These are phyloP conservation scores for Ancistrus triradiatus DNA, from an alignment of 2,113 vertebrate genomes.

Conservation along the genomic window DNA sequence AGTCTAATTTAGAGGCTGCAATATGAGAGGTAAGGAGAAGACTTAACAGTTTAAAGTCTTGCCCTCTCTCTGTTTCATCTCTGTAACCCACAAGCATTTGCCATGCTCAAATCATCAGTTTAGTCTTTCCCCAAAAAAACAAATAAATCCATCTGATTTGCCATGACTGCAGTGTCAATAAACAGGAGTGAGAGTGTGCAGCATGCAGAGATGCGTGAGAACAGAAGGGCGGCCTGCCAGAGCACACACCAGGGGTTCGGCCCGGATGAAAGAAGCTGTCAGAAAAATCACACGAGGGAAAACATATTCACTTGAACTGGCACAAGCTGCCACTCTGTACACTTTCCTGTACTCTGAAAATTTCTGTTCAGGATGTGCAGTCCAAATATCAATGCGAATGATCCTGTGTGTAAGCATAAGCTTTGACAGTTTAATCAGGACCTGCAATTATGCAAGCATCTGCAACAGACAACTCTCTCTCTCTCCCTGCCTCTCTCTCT, in stretches of 20 bases:
- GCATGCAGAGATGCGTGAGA: slow-evolving; percentile 47
- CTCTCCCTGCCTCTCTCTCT: too few species aligned
- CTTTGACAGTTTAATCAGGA: slow-evolving; percentile 29
- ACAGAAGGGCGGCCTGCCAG: slow-evolving; percentile 62
- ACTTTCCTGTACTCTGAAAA: slow-evolving; percentile 10
- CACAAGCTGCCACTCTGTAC: slow-evolving; percentile 53
- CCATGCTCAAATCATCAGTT: slow-evolving; percentile 60
- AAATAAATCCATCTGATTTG: slow-evolving; percentile 70
- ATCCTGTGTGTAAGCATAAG: slow-evolving; percentile 19
- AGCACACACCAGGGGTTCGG: slow-evolving; percentile 64
- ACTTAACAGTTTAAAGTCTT: slow-evolving; percentile 16
- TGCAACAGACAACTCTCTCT: slow-evolving; percentile 16
- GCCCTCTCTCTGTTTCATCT: slow-evolving; percentile 18
- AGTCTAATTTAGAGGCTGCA: slow-evolving; percentile 54
- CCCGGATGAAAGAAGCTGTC: slow-evolving; percentile 72
- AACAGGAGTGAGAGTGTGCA: slow-evolving; percentile 48
- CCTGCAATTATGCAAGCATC: slow-evolving; percentile 19
- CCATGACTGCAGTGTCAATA: slow-evolving; percentile 59
- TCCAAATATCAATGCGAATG: slow-evolving; percentile 21
- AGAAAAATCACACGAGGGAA: slow-evolving; percentile 66
- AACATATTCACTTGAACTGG: slow-evolving; percentile 61
- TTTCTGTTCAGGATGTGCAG: slow-evolving; percentile 27
- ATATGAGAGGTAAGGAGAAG: slow-evolving; percentile 44
- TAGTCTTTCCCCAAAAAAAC: slow-evolving; percentile 54
- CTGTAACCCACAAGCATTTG: slow-evolving; percentile 43